phyloP scores from a whole-genome alignment of 2,797 vertebrate genomes.

The Schizothorax lantsangensis region DNA sequence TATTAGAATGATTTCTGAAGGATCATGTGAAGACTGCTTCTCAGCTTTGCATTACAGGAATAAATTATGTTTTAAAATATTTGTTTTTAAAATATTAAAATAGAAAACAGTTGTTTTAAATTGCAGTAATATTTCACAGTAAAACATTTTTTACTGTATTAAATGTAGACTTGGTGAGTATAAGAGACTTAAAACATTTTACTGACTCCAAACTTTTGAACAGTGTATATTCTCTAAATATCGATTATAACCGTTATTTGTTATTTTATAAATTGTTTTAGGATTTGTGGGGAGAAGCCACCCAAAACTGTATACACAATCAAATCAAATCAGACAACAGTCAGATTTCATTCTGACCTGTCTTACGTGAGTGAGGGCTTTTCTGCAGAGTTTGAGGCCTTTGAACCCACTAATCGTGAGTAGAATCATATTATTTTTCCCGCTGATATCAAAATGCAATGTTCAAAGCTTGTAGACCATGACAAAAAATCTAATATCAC shows the following conservation, averaged over 20 bases:
- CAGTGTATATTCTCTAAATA: neutral
- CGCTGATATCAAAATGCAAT: neutral
- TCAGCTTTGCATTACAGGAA: neutral
- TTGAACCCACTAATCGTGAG: constrained; percentile 86
- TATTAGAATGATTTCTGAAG: neutral
- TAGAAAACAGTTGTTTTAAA: neutral
- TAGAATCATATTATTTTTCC: constrained; percentile 28
- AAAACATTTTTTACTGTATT: neutral
- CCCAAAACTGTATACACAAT: constrained; percentile 75
- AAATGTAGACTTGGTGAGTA: neutral
- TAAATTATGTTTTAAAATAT: neutral
- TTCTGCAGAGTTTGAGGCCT: constrained; percentile 84
- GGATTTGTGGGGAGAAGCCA: constrained; percentile 82
- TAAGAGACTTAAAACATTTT: neutral
- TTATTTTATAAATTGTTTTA: constrained; percentile 61
- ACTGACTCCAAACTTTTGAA: neutral
- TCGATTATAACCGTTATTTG: too few species aligned
- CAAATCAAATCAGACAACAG: constrained; percentile 73
- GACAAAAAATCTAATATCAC: neutral
- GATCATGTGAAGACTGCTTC: neutral
- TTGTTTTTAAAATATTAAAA: neutral
- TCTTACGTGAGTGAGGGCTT: constrained; percentile 87
- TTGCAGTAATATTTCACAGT: neutral
- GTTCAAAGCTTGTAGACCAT: neutral
- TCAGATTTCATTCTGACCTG: constrained; percentile 84